phyloP scores from a whole-genome alignment of 2,113 vertebrate genomes.

The Pristiophorus japonicus region DNA sequence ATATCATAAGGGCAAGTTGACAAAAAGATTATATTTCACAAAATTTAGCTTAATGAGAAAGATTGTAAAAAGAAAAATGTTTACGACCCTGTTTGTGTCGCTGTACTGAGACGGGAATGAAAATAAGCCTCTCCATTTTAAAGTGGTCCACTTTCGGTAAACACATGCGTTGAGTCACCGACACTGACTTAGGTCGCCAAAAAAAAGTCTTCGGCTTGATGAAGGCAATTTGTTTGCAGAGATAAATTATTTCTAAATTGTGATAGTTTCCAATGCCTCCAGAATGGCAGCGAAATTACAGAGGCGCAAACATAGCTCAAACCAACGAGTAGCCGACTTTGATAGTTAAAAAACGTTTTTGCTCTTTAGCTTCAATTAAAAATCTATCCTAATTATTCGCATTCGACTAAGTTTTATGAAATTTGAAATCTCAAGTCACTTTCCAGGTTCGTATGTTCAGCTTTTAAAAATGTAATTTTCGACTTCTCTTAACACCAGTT shows the following conservation, averaged over 20 bases:
- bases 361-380: no score
- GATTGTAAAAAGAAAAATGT: not conserved
- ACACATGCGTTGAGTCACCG: no score
- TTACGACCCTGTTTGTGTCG: not conserved
- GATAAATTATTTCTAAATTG: not conserved
- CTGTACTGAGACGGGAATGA: not conserved
- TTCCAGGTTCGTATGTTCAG: not conserved
- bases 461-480: not conserved
- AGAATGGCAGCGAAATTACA: not conserved
- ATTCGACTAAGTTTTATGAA: not conserved
- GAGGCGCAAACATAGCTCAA: not conserved
- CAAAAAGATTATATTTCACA: not conserved
- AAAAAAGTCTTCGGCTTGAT: not conserved
- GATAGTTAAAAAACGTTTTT: not conserved
- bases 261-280: not conserved
- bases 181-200: no score
- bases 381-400: not conserved
- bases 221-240: not conserved
- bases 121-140: not conserved
- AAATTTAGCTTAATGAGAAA: not conserved
- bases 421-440: not conserved
- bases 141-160: not conserved
- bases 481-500: not conserved
- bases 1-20: not conserved
- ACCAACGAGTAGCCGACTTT: not conserved